phyloP scores from a whole-genome alignment of 2,797 vertebrate genomes.

The Muraenolepis orangiensis region DNA sequence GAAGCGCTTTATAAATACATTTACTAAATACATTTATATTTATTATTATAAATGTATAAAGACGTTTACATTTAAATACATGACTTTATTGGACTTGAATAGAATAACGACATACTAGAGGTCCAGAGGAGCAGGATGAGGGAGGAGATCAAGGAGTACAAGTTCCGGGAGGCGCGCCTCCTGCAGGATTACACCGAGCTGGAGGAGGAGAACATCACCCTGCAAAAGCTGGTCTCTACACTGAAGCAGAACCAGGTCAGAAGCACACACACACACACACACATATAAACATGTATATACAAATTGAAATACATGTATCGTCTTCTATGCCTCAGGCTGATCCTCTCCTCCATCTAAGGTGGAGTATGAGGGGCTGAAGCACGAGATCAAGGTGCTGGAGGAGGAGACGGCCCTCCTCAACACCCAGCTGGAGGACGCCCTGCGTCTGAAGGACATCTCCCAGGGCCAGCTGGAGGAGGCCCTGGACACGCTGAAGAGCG shows the following conservation, averaged over 20 bases:
- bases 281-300: not conserved
- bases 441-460: conserved; percentile 93
- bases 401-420: conserved; percentile 97
- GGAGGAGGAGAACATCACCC: conserved; percentile 96
- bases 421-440: conserved; percentile 94
- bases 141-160: conserved; percentile 95
- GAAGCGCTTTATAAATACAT: too few relatives aligned
- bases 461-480: conserved; percentile 94
- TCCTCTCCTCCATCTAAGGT: conserved; percentile 73
- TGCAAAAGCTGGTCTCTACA: conserved; percentile 96
- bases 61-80: too few relatives aligned
- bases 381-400: conserved; percentile 95
- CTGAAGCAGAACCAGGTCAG: conserved; percentile 72
- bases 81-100: too few relatives aligned
- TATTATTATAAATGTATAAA: too few relatives aligned
- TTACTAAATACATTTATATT: too few relatives aligned
- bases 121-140: conserved; percentile 91
- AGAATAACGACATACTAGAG: conserved; percentile 91
- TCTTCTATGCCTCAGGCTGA: not conserved
- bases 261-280: not conserved
- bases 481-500: conserved; percentile 90
- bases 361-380: conserved; percentile 97
- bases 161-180: conserved; percentile 90
- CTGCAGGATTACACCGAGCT: conserved; percentile 97
- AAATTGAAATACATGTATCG: too few relatives aligned